A percentile compares a stretch with the other conserved stretches of the same genome.
Evolutionary conservation across 2,797 vertebrate genomes (phyloP).

Genomic region (Myoxocephalus aenaeus): DNA sequence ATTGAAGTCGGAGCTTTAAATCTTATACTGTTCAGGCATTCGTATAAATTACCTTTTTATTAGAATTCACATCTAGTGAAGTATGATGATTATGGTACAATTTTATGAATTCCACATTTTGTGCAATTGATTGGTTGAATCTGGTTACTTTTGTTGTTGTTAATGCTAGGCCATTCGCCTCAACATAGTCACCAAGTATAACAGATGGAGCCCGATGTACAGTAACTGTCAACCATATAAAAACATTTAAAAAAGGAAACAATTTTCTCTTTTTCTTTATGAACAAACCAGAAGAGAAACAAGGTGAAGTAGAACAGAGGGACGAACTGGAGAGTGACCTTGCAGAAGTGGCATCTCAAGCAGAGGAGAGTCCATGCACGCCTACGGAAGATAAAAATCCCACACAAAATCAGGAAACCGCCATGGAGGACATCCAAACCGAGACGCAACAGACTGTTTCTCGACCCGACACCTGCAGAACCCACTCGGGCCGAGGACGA

Average conservation of each 20-base stretch:
- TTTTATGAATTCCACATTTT: background rate
- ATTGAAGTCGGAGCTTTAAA: background rate
- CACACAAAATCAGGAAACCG: conserved; percentile 26
- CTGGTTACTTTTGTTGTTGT: background rate
- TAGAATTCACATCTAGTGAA: too few relatives aligned
- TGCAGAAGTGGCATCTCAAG: conserved; percentile 46
- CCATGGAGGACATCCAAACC: conserved; percentile 19
- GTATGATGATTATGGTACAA: background rate
- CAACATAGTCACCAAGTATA: background rate
- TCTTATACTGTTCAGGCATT: background rate
- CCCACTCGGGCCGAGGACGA: conserved; percentile 32
- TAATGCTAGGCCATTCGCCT: background rate
- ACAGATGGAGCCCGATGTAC: background rate
- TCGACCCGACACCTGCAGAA: background rate
- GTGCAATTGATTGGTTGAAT: background rate
- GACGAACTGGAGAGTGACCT: conserved; percentile 41
- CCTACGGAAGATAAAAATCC: conserved; percentile 36
- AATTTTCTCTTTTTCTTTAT: background rate
- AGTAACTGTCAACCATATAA: background rate
- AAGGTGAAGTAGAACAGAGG: conserved; percentile 51
- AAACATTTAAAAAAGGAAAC: background rate
- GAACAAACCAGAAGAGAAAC: conserved; percentile 57
- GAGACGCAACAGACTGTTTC: conserved; percentile 48
- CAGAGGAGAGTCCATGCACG: conserved; percentile 44
- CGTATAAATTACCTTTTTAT: background rate